Percentiles rank a stretch among this genome's conserved stretches.
These are phyloP conservation scores for Osmoderma eremita DNA, from an alignment of 2,888 invertebrate genomes.

Conservation along the genomic window DNA sequence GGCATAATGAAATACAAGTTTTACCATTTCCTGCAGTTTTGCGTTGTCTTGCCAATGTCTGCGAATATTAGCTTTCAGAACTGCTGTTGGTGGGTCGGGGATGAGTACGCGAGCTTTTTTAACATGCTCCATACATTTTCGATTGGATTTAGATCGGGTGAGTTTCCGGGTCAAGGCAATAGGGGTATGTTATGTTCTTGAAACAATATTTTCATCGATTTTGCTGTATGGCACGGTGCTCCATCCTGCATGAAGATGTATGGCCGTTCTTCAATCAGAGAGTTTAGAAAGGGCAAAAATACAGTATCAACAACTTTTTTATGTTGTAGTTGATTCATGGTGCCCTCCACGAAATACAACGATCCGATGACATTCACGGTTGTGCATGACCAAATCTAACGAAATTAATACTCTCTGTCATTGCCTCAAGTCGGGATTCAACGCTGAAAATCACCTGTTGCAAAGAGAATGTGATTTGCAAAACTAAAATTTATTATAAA, in stretches of 20 bases:
- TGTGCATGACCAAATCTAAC: not conserved
- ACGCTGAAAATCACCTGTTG: too few species aligned
- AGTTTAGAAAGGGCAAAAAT: not conserved
- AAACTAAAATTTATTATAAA: constrained; percentile 10
- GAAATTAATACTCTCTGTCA: not conserved
- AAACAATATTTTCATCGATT: not conserved
- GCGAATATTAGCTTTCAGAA: too few species aligned
- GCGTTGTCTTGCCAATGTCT: too few species aligned
- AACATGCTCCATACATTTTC: too few species aligned
- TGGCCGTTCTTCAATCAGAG: too few species aligned
- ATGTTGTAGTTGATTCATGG: not conserved
- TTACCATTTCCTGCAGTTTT: too few species aligned
- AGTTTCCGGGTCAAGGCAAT: too few species aligned
- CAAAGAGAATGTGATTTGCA: not conserved
- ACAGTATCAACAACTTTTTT: not conserved
- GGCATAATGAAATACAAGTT: too few species aligned
- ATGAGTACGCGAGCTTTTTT: too few species aligned
- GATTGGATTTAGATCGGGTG: too few species aligned
- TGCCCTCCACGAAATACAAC: not conserved
- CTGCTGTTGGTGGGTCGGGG: too few species aligned
- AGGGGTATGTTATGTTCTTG: not conserved
- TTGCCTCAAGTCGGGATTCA: not conserved
- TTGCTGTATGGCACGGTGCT: not conserved
- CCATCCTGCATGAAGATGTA: not conserved
- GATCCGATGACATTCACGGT: not conserved